Conservation (phyloP, 2,797 vertebrate genomes). For the Antrozous pallidus region DNA sequence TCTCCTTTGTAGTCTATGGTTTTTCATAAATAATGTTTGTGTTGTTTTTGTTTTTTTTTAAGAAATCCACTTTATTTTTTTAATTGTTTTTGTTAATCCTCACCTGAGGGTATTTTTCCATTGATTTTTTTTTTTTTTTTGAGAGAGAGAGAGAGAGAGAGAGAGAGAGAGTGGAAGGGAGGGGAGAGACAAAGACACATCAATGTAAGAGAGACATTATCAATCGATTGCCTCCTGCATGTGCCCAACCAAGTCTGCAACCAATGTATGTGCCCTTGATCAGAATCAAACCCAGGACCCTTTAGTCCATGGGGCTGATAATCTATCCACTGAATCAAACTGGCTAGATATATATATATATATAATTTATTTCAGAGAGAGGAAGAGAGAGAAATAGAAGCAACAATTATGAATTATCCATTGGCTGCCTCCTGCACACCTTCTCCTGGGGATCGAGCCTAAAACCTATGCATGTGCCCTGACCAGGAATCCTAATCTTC, state of each 20-base stretch:
- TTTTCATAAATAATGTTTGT: background rate
- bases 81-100: background rate
- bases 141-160: no score
- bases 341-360: no score
- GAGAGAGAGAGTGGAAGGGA: background rate
- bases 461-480: background rate
- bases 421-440: background rate
- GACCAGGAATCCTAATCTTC: background rate
- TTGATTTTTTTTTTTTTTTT: background rate
- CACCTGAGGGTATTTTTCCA: background rate
- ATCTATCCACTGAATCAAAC: background rate
- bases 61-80: background rate
- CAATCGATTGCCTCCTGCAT: background rate
- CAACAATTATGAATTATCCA: background rate
- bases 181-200: background rate
- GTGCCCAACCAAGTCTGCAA: background rate
- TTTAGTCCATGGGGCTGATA: background rate
- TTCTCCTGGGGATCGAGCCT: background rate
- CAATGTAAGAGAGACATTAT: background rate
- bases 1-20: background rate
- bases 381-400: background rate
- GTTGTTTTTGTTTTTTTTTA: background rate
- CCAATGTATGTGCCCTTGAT: background rate
- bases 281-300: background rate
- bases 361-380: background rate